Conservation (phyloP, 1,140 invertebrate species). For the Papilio polyxenes region DNA sequence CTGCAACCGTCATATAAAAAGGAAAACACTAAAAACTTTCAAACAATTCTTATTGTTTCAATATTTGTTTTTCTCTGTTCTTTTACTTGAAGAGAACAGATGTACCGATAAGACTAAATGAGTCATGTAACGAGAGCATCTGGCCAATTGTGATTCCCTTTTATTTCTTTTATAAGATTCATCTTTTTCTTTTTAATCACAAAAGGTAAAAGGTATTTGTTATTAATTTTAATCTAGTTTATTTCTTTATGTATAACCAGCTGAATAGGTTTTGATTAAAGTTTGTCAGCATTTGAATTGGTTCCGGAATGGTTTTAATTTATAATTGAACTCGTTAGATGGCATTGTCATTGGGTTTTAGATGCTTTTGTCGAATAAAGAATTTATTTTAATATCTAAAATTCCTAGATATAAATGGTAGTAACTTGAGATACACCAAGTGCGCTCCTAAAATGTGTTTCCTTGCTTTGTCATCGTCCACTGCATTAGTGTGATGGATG, state of each 20-base stretch:
- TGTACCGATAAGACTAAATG: slow-evolving; percentile 32
- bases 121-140: slow-evolving; percentile 15
- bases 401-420: not conserved
- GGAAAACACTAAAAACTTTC: slow-evolving; percentile 35
- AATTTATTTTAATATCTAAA: not conserved
- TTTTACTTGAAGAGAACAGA: slow-evolving; percentile 17
- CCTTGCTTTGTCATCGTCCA: slow-evolving; percentile 2
- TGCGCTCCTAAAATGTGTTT: not conserved
- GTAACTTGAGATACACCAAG: not conserved
- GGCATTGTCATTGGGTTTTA: not conserved
- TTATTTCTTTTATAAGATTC: not conserved
- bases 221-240: not conserved
- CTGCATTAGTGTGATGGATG: slow-evolving; percentile 21
- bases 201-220: not conserved
- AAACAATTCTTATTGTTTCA: slow-evolving; percentile 43
- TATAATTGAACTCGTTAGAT: not conserved
- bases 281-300: not conserved
- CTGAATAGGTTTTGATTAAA: not conserved
- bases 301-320: not conserved
- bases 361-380: no score
- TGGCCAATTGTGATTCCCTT: not conserved
- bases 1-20: slow-evolving; percentile 34
- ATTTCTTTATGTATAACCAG: not conserved
- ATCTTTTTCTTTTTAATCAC: not conserved
- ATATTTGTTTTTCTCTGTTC: slow-evolving; percentile 31